phyloP scores from a whole-genome alignment of 2,113 vertebrate genomes.

The Columba livia region DNA sequence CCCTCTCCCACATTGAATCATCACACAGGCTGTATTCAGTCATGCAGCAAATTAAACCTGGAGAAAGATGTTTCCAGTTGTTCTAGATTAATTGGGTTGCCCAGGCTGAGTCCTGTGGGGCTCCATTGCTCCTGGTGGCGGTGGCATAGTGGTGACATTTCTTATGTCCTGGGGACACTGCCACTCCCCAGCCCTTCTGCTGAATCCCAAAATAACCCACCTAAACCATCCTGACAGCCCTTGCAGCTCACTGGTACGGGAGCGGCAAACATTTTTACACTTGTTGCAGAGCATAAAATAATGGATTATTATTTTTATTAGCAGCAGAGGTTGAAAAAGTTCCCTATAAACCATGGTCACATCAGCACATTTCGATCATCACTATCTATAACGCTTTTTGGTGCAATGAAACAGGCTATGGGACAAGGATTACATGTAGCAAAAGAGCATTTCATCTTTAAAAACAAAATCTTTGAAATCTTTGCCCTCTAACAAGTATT shows the following conservation, averaged over 20 bases:
- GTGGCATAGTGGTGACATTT: rapidly evolving
- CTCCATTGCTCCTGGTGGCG: rapidly evolving
- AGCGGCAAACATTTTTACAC: rapidly evolving
- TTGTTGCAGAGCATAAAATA: not conserved
- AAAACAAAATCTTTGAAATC: not conserved
- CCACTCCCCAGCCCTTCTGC: not conserved
- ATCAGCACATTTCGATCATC: rapidly evolving
- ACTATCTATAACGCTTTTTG: rapidly evolving
- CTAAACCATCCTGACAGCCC: not conserved
- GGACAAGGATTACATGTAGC: not conserved
- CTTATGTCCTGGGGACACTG: not conserved
- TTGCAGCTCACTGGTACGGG: rapidly evolving
- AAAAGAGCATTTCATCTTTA: not conserved
- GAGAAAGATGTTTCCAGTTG: not conserved
- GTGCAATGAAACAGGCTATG: not conserved
- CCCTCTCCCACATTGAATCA: not conserved
- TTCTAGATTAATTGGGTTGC: constrained; percentile 20
- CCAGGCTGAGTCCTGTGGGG: not conserved
- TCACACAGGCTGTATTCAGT: not conserved
- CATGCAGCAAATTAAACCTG: constrained; percentile 63
- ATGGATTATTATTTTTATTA: rapidly evolving
- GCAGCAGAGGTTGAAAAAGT: not conserved
- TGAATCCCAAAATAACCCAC: not conserved
- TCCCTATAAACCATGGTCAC: rapidly evolving
- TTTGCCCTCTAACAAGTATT: not conserved